Percentiles rank a stretch among this genome's conserved stretches.
Evolutionary conservation across 92 coral and sea anemone genomes (phyloP).

Genomic region (Scolanthus callimorphus): DNA sequence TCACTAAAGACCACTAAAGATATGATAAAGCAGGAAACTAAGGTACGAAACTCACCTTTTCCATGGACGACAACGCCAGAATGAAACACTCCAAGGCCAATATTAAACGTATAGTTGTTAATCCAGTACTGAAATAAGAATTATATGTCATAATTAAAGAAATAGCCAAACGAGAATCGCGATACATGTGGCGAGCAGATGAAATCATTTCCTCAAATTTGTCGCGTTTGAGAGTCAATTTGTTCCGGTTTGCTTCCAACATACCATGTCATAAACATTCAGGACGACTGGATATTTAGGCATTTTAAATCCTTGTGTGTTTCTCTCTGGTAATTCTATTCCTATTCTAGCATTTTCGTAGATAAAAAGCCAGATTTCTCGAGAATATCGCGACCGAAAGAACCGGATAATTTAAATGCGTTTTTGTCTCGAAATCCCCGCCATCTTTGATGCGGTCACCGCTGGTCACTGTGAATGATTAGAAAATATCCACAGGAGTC

Average conservation of each 20-base stretch:
- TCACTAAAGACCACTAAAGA: no score
- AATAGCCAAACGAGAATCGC: neutral
- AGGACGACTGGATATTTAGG: conserved; percentile 63
- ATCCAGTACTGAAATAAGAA: conserved; percentile 76
- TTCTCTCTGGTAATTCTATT: neutral
- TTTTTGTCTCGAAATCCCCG: conserved; percentile 6
- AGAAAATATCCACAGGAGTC: no score
- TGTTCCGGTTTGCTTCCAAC: neutral
- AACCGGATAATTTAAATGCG: neutral
- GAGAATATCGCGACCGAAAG: neutral
- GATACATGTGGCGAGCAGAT: no score
- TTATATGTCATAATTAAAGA: neutral
- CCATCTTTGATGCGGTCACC: no score
- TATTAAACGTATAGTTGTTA: conserved; percentile 83
- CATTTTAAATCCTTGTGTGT: conserved; percentile 21
- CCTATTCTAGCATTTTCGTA: neutral
- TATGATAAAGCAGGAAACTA: no score
- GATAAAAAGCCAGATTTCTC: no score
- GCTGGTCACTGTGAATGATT: no score
- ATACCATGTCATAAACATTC: conserved; percentile 96
- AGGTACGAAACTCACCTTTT: conserved; percentile 86
- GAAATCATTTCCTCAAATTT: neutral
- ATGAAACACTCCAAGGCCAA: conserved; percentile 94
- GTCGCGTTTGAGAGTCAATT: neutral
- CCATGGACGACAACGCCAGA: conserved; percentile 95